Conservation (phyloP, 2,797 vertebrate species). For the Phataginus tetradactyla region DNA sequence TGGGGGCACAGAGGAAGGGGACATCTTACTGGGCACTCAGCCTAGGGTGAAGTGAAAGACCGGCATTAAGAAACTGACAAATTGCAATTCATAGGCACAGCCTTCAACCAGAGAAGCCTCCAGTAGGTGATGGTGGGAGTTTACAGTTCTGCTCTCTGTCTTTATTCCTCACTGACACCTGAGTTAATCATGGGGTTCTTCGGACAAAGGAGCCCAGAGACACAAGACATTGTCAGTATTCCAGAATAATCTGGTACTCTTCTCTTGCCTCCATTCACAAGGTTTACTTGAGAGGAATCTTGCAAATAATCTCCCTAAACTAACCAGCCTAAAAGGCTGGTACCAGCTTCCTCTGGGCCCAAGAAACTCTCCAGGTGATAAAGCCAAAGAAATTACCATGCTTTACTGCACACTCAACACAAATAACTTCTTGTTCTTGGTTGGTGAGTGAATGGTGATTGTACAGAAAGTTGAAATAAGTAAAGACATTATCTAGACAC, state of each 20-base stretch:
- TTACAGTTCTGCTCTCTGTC: not conserved
- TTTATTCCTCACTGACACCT: not conserved
- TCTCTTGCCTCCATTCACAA: not conserved
- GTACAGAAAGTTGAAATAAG: not conserved
- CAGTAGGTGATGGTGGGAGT: rapidly evolving
- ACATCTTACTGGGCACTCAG: not conserved
- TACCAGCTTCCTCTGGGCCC: not conserved
- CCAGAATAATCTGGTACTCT: not conserved
- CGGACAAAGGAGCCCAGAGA: not conserved
- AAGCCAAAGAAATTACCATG: not conserved
- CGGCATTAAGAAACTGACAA: not conserved
- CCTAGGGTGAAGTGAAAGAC: not conserved
- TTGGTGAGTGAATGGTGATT: too few species aligned
- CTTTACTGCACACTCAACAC: not conserved
- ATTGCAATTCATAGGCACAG: not conserved
- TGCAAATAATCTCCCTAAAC: not conserved
- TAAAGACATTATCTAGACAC: not conserved
- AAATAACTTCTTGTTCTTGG: not conserved
- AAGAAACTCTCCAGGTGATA: not conserved
- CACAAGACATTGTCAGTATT: not conserved
- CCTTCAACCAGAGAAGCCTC: not conserved
- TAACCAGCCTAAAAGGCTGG: not conserved
- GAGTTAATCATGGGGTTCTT: not conserved
- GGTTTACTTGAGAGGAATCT: not conserved
- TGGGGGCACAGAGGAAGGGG: not conserved